Evolutionary conservation across 2,888 invertebrate genomes (phyloP), one percentile per base, ranked within the genome.

Genomic region (Eulithis prunata): DNA sequence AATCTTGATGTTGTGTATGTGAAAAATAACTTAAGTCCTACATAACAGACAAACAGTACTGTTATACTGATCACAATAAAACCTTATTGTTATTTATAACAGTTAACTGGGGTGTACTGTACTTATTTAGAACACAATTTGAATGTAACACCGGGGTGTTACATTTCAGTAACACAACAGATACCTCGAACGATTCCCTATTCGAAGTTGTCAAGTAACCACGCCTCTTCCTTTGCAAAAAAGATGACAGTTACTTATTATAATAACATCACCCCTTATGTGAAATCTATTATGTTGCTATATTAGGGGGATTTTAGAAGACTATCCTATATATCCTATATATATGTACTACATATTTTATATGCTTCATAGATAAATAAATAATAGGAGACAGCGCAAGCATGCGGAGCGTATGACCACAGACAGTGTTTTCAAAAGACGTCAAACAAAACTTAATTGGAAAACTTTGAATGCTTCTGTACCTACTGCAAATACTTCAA

Each of bases 181-280:
- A 79, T 77, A 77, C 71, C 74, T 76, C 77, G 74, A 74, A 76
- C 75, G 75, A 77, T 78, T 87, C 84, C 80, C 83, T 70, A 87
- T 89, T 88, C 85, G 86, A 82, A 86, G 85, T 79, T 77, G 86
- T 86, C 82, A 80, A 82, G 80, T 79, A 77, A 83, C 89, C 91
- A 88, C 92, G 90, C 92, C 92, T 87, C 89, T 91, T 93, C 92
- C 90, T 85, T 79, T 70, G 61, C 71, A 72, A 77, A 77, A 79
- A 81, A 81, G 73, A 78, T 84, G 89, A 87, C 91, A 88, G 88
- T 89, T 88, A 85, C 56, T 62, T 76, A 71, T 77, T 67, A 63
- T 71, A 74, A 84, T 82, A 83, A 75, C 75, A 78, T 78, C 82
- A 80, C 82, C 82, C 82, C 76, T 79, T 67, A 71, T 69, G 65